Percentiles rank a stretch among this genome's conserved stretches.
These are phyloP conservation scores for Scaptodrosophila lebanonensis DNA, from an alignment of 1,140 invertebrate genomes.

Conservation along the genomic window DNA sequence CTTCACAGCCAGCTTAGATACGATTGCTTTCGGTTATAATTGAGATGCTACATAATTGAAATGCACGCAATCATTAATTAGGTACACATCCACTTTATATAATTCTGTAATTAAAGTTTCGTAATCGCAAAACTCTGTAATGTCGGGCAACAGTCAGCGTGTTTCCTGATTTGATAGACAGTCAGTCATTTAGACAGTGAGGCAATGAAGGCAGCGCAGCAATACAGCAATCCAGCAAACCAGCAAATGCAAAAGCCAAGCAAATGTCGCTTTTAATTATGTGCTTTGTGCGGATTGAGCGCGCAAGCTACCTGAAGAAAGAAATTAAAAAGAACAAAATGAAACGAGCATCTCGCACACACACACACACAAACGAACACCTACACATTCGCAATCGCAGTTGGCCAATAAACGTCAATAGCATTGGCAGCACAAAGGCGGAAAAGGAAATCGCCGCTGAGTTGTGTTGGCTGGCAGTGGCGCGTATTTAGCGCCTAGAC, in stretches of 20 bases:
- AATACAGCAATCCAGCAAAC: neutral
- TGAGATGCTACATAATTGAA: too few species aligned
- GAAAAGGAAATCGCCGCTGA: neutral
- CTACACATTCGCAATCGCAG: neutral
- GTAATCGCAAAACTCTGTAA: slow-evolving; percentile 66
- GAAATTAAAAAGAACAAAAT: neutral
- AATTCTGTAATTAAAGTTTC: slow-evolving; percentile 55
- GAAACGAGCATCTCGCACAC: neutral
- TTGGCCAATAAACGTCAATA: neutral
- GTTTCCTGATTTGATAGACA: too few species aligned
- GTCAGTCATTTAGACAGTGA: neutral
- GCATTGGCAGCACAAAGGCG: too few species aligned
- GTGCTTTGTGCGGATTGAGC: slow-evolving; percentile 37
- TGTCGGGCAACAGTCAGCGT: too few species aligned
- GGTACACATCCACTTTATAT: slow-evolving; percentile 41
- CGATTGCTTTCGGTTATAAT: slow-evolving; percentile 50
- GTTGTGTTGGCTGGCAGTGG: slow-evolving; percentile 2
- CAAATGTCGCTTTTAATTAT: slow-evolving; percentile 70
- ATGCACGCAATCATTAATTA: slow-evolving; percentile 65
- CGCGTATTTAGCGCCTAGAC: slow-evolving; percentile 61
- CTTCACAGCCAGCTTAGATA: too few species aligned
- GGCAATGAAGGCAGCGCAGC: neutral
- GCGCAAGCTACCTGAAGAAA: slow-evolving; percentile 2
- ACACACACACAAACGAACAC: neutral
- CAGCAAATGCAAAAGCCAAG: slow-evolving; percentile 39